Conservation (phyloP, 2,797 vertebrate genomes). For the Sebastes itinus region DNA sequence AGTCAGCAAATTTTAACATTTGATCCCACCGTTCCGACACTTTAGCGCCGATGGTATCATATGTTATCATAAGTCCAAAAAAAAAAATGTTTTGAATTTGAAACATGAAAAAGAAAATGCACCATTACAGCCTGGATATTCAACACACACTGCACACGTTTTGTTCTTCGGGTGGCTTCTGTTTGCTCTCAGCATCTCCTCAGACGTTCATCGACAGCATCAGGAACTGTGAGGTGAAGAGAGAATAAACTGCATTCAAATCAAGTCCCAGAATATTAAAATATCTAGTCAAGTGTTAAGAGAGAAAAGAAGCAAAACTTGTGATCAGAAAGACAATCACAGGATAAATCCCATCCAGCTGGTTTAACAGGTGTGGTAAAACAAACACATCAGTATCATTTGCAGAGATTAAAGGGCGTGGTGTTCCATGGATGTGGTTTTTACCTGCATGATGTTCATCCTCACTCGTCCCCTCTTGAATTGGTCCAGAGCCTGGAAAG, state of each 20-base stretch:
- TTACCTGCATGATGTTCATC: conserved; percentile 82
- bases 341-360: neutral
- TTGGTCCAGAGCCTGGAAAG: conserved; percentile 77
- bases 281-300: neutral
- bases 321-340: neutral
- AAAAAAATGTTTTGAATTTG: neutral
- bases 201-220: conserved; percentile 83
- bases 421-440: fast-evolving
- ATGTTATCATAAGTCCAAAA: neutral
- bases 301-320: neutral
- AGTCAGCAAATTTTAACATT: neutral
- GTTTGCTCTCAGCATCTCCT: conserved; percentile 30
- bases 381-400: neutral
- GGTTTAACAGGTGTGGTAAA: neutral
- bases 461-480: conserved; percentile 64
- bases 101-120: neutral
- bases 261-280: neutral
- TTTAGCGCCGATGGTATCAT: neutral
- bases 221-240: conserved; percentile 75
- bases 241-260: neutral
- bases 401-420: neutral
- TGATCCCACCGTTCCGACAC: neutral
- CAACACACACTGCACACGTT: neutral
- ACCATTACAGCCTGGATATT: neutral
- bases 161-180: conserved; percentile 37